Evolutionary conservation across 1,140 invertebrate species (phyloP).

Genomic region (Thaumatotibia leucotreta): DNA sequence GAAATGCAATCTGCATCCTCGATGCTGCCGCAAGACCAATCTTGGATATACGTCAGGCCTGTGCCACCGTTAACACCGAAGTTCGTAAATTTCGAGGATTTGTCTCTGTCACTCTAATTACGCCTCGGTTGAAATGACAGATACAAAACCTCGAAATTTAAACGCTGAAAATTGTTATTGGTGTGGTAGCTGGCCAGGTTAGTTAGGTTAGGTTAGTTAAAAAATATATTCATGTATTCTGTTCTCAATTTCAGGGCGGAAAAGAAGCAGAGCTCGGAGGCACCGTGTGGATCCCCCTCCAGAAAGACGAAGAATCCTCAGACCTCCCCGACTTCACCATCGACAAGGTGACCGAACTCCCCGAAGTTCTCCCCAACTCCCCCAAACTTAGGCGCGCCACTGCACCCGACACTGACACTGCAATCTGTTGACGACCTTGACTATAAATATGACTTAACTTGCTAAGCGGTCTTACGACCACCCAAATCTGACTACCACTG

Average conservation of each 20-base stretch:
- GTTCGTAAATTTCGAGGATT: no score
- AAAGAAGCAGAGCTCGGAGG: constrained; percentile 84
- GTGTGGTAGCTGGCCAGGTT: no score
- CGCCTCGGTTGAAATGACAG: no score
- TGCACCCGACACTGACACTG: constrained; percentile 22
- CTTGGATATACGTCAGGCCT: no score
- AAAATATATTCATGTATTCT: no score
- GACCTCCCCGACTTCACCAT: constrained; percentile 71
- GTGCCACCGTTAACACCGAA: no score
- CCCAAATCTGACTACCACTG: not conserved
- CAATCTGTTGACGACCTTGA: constrained; percentile 29
- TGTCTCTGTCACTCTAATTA: no score
- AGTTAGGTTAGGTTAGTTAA: no score
- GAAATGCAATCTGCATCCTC: no score
- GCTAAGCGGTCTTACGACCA: not conserved
- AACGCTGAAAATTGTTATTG: no score
- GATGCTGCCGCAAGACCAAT: no score
- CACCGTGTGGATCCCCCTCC: constrained; percentile 86
- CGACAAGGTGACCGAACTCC: constrained; percentile 67
- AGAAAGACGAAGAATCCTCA: constrained; percentile 58
- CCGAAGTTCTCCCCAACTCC: constrained; percentile 64
- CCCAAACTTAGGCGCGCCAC: constrained; percentile 49
- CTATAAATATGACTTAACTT: not conserved
- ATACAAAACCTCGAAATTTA: no score
- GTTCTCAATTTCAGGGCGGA: constrained; percentile 82